These are phyloP conservation scores for Ophiothrix spiculata DNA, from an alignment of 35 echinoderm and acorn worm species.

Conservation along the genomic window DNA sequence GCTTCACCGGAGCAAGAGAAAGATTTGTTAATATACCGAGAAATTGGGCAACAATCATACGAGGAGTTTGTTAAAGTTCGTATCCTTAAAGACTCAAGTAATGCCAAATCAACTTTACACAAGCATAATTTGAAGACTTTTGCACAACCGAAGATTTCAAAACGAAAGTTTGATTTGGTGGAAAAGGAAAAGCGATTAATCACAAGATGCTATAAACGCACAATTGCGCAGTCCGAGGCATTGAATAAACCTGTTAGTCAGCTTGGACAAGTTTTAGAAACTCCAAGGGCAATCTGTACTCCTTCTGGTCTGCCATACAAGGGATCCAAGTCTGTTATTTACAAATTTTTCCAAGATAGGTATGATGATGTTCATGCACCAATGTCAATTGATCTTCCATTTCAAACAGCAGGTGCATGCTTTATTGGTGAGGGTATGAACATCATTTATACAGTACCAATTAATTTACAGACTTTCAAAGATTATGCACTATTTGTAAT, in stretches of 20 bases:
- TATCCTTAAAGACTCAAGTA: slow-evolving; percentile 33
- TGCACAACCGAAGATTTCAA: slow-evolving; percentile 26
- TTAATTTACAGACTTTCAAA: slow-evolving; percentile 33
- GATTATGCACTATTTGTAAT: slow-evolving; percentile 57
- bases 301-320: slow-evolving; percentile 51
- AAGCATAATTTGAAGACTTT: slow-evolving; percentile 60
- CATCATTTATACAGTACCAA: slow-evolving; percentile 55
- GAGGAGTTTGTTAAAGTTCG: slow-evolving; percentile 31
- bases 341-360: slow-evolving; percentile 51
- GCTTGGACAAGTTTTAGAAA: slow-evolving; percentile 59
- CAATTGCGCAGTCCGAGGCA: slow-evolving; percentile 50
- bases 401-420: slow-evolving; percentile 23
- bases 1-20: slow-evolving; percentile 25
- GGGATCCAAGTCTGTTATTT: slow-evolving; percentile 65
- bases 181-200: slow-evolving; percentile 66
- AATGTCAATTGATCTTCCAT: slow-evolving; percentile 9
- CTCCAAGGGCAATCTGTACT: slow-evolving; percentile 63
- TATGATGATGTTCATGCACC: slow-evolving; percentile 37
- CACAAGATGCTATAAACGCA: slow-evolving; percentile 57
- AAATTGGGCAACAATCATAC: slow-evolving; percentile 30
- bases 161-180: slow-evolving; percentile 37
- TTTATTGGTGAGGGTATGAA: slow-evolving; percentile 62
- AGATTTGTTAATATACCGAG: slow-evolving; percentile 34
- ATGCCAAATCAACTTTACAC: slow-evolving; percentile 9
- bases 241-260: slow-evolving; percentile 14